Conservation (phyloP, 2,888 invertebrate species). For the Scaptomyza polygonia region DNA sequence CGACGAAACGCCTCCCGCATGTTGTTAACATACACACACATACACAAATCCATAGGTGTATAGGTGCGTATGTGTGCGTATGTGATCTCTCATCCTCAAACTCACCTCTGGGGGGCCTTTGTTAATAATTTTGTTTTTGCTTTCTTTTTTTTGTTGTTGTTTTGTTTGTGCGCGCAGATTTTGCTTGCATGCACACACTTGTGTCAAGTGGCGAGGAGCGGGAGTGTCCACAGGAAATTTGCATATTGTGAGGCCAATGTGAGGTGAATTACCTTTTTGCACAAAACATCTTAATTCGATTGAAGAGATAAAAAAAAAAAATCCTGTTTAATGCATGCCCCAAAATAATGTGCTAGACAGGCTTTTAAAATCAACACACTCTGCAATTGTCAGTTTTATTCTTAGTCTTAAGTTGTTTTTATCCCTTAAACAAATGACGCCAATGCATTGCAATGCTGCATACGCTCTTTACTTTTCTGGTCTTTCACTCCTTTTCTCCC, state of each 20-base stretch:
- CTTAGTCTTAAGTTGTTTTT: conserved; percentile 4
- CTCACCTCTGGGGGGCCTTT: conserved; percentile 59
- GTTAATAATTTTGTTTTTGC: conserved; percentile 68
- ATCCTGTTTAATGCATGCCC: neutral
- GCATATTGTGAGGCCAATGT: conserved; percentile 25
- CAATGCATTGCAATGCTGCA: neutral
- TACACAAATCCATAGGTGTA: conserved; percentile 7
- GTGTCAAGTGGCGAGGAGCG: conserved; percentile 28
- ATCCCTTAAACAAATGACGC: conserved; percentile 14
- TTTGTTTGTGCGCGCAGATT: conserved; percentile 62
- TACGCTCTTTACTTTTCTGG: neutral
- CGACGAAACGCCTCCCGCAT: conserved; percentile 46
- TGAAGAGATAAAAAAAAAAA: conserved; percentile 9
- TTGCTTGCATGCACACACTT: conserved; percentile 71
- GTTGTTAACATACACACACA: conserved; percentile 26
- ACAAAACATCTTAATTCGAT: conserved; percentile 32
- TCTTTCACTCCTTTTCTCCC: neutral
- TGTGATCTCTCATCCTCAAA: conserved; percentile 15
- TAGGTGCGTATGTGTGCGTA: conserved; percentile 25
- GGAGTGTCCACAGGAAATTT: conserved; percentile 29
- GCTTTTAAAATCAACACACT: conserved; percentile 12
- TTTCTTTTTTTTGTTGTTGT: neutral
- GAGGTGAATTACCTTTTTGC: neutral
- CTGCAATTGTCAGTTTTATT: conserved; percentile 11
- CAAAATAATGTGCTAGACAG: neutral